phyloP scores from a whole-genome alignment of 2,888 invertebrate species.

The Loripinus fragilis region DNA sequence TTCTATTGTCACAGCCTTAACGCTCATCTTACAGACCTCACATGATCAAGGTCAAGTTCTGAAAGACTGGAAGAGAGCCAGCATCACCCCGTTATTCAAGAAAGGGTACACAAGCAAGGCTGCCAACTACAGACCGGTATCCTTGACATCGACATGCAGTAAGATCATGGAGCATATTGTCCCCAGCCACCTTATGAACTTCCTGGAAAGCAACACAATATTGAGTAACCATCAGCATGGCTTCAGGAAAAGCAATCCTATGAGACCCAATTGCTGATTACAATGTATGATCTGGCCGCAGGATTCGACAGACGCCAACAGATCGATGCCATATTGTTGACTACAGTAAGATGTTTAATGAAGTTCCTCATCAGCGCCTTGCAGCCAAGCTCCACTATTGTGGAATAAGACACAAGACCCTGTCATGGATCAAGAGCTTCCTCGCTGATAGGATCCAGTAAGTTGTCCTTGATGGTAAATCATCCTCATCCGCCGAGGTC shows the following conservation, averaged over 20 bases:
- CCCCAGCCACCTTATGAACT: conserved; percentile 15
- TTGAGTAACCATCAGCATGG: conserved; percentile 20
- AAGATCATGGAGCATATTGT: conserved; percentile 26
- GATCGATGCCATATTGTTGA: conserved; percentile 2
- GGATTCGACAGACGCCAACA: conserved; percentile 11
- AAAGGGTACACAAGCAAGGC: conserved; percentile 13
- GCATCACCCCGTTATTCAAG: conserved; percentile 5
- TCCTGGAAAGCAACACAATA: background rate
- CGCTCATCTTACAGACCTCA: no score
- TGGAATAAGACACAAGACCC: background rate
- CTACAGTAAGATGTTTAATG: background rate
- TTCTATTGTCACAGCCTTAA: background rate
- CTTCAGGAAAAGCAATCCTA: conserved; percentile 12
- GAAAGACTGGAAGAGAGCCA: conserved; percentile 9
- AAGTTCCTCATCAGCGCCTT: conserved; percentile 5
- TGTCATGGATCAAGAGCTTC: background rate
- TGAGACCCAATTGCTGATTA: conserved; percentile 6
- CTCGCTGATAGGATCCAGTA: background rate
- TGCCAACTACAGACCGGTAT: no score
- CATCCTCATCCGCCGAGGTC: background rate
- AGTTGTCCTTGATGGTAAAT: conserved; percentile 1
- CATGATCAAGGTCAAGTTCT: background rate
- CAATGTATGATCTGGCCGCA: background rate
- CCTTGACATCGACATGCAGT: conserved; percentile 2
- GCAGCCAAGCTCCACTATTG: conserved; percentile 1